Evolutionary conservation across 2,888 invertebrate species (phyloP).

Genomic region (Unio pictorum): DNA sequence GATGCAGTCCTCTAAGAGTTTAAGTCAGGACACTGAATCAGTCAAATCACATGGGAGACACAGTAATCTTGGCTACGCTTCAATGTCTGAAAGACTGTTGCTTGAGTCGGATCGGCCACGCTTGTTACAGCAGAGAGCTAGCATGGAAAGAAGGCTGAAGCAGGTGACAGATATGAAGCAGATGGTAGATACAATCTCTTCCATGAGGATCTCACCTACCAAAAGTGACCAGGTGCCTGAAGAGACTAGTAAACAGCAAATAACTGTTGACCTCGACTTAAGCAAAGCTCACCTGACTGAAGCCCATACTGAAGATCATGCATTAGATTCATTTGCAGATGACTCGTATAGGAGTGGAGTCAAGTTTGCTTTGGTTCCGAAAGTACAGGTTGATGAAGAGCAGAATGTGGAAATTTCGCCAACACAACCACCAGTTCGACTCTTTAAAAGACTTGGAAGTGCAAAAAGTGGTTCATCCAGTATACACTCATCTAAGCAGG

Average conservation of each 20-base stretch:
- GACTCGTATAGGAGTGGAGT: not conserved
- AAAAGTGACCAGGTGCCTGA: not conserved
- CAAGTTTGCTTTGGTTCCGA: conserved; percentile 6
- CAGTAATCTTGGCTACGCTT: conserved; percentile 28
- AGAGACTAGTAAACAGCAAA: not conserved
- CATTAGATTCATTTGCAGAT: conserved; percentile 10
- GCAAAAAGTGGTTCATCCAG: conserved; percentile 21
- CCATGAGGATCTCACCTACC: conserved; percentile 7
- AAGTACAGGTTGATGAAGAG: not conserved
- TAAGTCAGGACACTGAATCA: conserved; percentile 14
- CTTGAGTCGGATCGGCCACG: conserved; percentile 39
- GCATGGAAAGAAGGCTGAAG: conserved; percentile 38
- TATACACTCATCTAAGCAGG: not conserved
- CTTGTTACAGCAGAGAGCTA: conserved; percentile 35
- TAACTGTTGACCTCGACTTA: conserved; percentile 24
- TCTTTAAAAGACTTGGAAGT: conserved; percentile 30
- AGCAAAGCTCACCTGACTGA: conserved; percentile 9
- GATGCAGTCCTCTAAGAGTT: conserved; percentile 15
- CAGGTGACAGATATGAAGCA: conserved; percentile 14
- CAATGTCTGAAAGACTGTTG: conserved; percentile 42
- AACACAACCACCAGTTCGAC: conserved; percentile 12
- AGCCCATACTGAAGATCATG: conserved; percentile 3
- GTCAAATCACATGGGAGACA: conserved; percentile 14
- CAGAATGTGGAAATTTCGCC: conserved; percentile 10
- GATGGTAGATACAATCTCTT: not conserved